Conservation (phyloP, 1,140 invertebrate genomes). For the Drosophila varians region DNA sequence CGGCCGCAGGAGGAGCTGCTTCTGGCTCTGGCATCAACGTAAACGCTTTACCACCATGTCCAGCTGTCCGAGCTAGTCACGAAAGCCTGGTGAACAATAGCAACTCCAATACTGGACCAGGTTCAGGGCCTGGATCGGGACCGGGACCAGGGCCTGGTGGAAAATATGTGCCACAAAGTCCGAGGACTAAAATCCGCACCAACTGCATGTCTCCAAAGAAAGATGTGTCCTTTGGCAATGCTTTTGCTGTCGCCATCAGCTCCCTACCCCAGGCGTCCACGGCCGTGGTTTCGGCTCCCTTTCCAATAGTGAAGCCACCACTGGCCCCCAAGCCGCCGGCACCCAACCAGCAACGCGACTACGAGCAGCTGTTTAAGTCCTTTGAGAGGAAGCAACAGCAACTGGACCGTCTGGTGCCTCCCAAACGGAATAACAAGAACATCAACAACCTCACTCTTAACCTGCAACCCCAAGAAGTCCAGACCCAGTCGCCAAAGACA, state of each 20-base stretch:
- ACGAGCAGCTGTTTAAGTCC: constrained; percentile 80
- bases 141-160: background rate
- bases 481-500: constrained; percentile 52
- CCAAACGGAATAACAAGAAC: constrained; percentile 72
- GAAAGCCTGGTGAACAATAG: constrained; percentile 59
- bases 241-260: constrained; percentile 39
- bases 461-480: constrained; percentile 34
- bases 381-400: constrained; percentile 80
- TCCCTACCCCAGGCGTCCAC: background rate
- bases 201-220: constrained; percentile 83
- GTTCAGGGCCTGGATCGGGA: background rate
- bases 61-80: constrained; percentile 46
- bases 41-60: background rate
- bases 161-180: constrained; percentile 82
- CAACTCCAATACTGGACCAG: background rate
- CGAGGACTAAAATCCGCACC: constrained; percentile 81
- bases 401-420: constrained; percentile 36
- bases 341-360: constrained; percentile 67
- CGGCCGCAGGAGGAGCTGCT: background rate
- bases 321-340: constrained; percentile 59
- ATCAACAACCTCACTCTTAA: constrained; percentile 80
- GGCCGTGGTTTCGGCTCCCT: background rate
- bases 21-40: background rate
- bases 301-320: constrained; percentile 47
- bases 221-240: constrained; percentile 60